Evolutionary conservation across 2,888 invertebrate species (phyloP), one percentile per base, ranked within the genome.

Genomic region (Netelia virgata): DNA sequence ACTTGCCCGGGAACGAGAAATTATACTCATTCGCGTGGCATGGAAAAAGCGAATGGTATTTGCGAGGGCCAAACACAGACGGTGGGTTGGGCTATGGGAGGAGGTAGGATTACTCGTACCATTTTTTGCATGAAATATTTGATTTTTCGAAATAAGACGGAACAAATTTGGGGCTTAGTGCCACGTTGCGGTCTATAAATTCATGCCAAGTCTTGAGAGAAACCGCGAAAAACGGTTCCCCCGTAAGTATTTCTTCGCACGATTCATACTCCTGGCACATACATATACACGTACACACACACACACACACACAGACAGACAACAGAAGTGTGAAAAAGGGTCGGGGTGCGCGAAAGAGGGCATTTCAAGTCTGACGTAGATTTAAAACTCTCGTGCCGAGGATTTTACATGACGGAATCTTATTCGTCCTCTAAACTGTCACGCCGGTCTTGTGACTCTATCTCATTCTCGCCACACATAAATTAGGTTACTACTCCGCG

Each of bases 111-210:
- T 55, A 3, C 68, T 23, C 3, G 16, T 10, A 41, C 47, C n/a
- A 53, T 43, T 61, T 61, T 55, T 64, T 75, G 20, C 20, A 73
- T 78, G 70, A 84, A 64, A 84, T 82, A 78, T 75, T 57, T 74
- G 63, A 82, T 84, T 78, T 78, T 64, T 70, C 61, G 70, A 18
- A 50, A 64, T 77, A 81, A 74, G 74, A 20, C 20, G 68, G 57
- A 47, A 84, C 77, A 84, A 84, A 84, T 84, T 84, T 69, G 77
- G n/a, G 55, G 77, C 77, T 84, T 72, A 81, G 64, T 47, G 74
- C 74, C 36, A 36, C 53, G 63, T 64, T 76, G 50, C n/a, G 53
- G 43, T 70, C 57, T 69, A 78, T 82, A 82, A 84, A 84, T 84
- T 70, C 43, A 47, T 55, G 81, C 74, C 70, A 74, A 47, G 47